Evolutionary conservation across 2,113 vertebrate genomes (phyloP).

Genomic region (Micronisus gabar): DNA sequence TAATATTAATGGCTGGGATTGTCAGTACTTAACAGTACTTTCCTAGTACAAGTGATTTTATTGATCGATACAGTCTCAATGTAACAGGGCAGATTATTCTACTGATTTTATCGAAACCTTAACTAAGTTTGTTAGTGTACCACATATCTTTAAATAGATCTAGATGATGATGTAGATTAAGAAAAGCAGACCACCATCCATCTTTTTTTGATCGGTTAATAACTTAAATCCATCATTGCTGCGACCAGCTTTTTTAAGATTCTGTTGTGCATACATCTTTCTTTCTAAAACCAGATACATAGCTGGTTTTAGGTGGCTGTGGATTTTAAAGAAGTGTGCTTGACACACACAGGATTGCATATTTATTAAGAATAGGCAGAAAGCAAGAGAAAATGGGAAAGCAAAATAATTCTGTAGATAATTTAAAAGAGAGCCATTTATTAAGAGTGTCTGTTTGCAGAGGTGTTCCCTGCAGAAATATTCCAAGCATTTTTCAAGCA

Average conservation of each 20-base stretch:
- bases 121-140: constrained; percentile 97
- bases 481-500: background rate
- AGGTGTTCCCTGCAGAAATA: background rate
- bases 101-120: constrained; percentile 96
- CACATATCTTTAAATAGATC: constrained; percentile 98
- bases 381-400: background rate
- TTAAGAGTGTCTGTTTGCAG: background rate
- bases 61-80: constrained; percentile 89
- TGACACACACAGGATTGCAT: background rate
- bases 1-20: constrained; percentile 98
- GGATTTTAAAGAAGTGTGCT: constrained; percentile 27
- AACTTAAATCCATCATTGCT: constrained; percentile 99
- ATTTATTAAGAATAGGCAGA: background rate
- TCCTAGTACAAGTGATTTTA: constrained; percentile 94
- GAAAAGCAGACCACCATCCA: constrained; percentile 91
- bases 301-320: constrained; percentile 7
- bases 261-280: constrained; percentile 75
- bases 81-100: constrained; percentile 86
- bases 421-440: background rate
- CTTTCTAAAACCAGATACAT: constrained; percentile 14
- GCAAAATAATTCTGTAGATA: background rate
- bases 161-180: constrained; percentile 99
- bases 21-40: constrained; percentile 91
- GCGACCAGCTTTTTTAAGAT: constrained; percentile 68
- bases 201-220: constrained; percentile 99